Base-by-base conservation (phyloP, 1,140 invertebrate species). In the Drosophila pachea region DNA sequence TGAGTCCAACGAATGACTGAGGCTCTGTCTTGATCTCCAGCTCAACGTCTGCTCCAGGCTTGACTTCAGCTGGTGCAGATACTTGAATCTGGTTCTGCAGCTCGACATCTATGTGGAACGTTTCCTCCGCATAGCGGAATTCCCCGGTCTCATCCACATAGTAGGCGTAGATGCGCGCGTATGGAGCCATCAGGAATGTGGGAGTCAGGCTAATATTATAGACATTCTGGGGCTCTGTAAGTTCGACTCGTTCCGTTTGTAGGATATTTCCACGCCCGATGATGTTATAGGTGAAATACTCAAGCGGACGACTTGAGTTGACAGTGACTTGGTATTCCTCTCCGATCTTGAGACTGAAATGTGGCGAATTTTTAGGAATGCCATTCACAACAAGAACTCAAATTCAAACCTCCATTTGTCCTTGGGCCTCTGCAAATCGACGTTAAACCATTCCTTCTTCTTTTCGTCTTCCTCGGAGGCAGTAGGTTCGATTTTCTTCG, bases 221-320 rank as follows among this genome's bases (percentile, higher is more conserved):
- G 22, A 75, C 72, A 2, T 64, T 88, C 6, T 75, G 36, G 4
- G 84, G 76, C 29, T 89, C 75, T 0, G 48, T 36, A 3, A 89
- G 38, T 74, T 92, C 91, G 1, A 95, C 89, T 8, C 94, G 93
- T 60, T 93, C 92, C 5, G 93, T 93, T 9, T 93, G 86, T 0
- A 97, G 90, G 11, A 98, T 93, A 88, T 97, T 94, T 3, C 97
- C 97, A 42, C 97, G 92, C 12, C 96, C 96, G 65, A 99, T 91
- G 22, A 99, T 92, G 79, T 97, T 92, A 81, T 96, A 97, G 68
- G 92, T 93, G 12, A 96, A 91, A 70, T 95, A 93, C 54, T 92
- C 92, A 79, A 98, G 89, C 0, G 93, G 93, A 67, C 93, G 92
- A 0, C 96, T 98, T 3, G 95, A 95, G 76, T 95, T 95, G 1